Percentiles rank a stretch among this genome's conserved stretches.
Evolutionary conservation across 2,888 invertebrate genomes (phyloP).

Genomic region (Keiferia lycopersicella): DNA sequence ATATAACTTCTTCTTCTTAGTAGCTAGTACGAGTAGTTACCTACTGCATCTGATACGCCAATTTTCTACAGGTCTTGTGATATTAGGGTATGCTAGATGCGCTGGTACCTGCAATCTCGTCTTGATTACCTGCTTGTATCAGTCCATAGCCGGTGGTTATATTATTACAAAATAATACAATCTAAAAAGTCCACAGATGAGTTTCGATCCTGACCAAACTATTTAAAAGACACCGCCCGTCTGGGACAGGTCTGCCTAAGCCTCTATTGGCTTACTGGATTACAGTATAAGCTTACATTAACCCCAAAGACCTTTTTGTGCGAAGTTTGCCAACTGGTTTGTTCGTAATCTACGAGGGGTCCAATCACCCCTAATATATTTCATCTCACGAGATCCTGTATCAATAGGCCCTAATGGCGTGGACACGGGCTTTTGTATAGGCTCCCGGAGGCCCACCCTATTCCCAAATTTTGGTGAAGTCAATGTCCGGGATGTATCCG

Average conservation of each 20-base stretch:
- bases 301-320: constrained; percentile 17
- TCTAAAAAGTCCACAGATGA: too few relatives aligned
- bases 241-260: background rate
- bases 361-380: constrained; percentile 55
- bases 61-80: too few relatives aligned
- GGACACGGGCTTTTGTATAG: constrained; percentile 56
- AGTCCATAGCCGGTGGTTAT: too few relatives aligned
- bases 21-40: too few relatives aligned
- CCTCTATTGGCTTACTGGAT: constrained; percentile 13
- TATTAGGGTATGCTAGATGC: too few relatives aligned
- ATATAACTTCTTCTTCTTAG: too few relatives aligned
- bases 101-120: too few relatives aligned
- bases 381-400: constrained; percentile 57
- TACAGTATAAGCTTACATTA: constrained; percentile 11
- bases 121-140: too few relatives aligned
- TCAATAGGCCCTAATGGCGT: constrained; percentile 69
- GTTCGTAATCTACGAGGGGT: constrained; percentile 22
- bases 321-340: constrained; percentile 18
- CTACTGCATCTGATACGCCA: too few relatives aligned
- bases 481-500: constrained; percentile 39
- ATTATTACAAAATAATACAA: too few relatives aligned
- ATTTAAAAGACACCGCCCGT: background rate
- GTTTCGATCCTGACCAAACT: too few relatives aligned
- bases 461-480: constrained; percentile 48
- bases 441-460: constrained; percentile 39